Base-by-base conservation (phyloP, 1,140 invertebrate species). In the Dendrolimus kikuchii region DNA sequence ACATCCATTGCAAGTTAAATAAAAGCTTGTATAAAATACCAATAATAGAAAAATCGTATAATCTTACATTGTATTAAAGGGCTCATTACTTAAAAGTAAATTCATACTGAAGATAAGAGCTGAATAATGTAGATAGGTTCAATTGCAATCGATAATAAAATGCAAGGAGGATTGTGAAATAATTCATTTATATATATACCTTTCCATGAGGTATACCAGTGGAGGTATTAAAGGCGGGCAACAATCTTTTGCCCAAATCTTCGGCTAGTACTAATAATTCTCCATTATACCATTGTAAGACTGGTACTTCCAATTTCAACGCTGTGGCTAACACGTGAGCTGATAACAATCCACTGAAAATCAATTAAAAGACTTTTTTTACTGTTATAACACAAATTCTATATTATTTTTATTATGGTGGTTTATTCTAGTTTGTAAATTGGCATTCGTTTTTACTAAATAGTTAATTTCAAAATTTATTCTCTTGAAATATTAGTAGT, bases 181-280 rank as follows among this genome's bases (percentile, higher is more conserved):
- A 47, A 6, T 6, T 5, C 7, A 7, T 10, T 38, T 10, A 5
- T 2, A 49, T 46, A 64, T 66, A 89, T 77, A 99, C 97, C 76
- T 95, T 91, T 6, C 97, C 95, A 88, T 98, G 95, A 23, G 98
- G 98, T 67, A 99, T 95, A 9, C 98, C 98, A n/a, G 97, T 99
- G 4, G 95, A 93, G 4, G 98, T 98, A 85, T 99, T 99, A 81
- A 99, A 99, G 7, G 98, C 98, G 46, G 98, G 98, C 59, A 99
- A 81, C 51, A 99, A 90, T 57, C 97, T 88, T 71, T 94, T 94
- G 5, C 97, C 98, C 48, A 99, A 87, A 81, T 99, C 97, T 77
- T 95, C 94, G 2, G 98, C 98, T 91, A 98, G 92, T 40, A 90
- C 88, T 39, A 99, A 87, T 49, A 99, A 85, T 88, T 99, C 95